Evolutionary conservation across 2,888 invertebrate genomes (phyloP), one percentile per base, ranked within the genome.

Genomic region (Drepana falcataria): DNA sequence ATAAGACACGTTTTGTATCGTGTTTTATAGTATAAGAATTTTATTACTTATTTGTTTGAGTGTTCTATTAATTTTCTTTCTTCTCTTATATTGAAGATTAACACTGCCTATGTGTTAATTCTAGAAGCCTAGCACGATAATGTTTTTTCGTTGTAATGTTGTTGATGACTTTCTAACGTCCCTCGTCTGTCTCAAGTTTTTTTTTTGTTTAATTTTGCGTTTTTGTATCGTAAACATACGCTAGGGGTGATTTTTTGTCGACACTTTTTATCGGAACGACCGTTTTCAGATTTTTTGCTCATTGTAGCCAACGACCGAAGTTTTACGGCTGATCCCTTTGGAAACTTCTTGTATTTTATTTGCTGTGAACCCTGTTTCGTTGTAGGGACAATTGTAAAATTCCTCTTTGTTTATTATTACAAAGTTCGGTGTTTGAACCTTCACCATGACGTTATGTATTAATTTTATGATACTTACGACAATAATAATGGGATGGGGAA

Each of bases 271-370:
- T 61, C 53, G 56, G 54, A 64, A 53, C 60, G 58, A 67, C 62
- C 68, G 57, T 63, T 67, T 44, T 56, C 41, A 59, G 52, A 49
- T 69, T 74, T 73, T 78, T 76, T 74, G 62, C 55, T 59, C 61
- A 55, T 68, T 68, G 60, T 64, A 65, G 55, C 61, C 65, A 69
- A 66, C 57, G 63, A 55, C 57, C 59, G 52, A 58, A 67, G 56
- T 71, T 77, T 77, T 75, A 74, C 59, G 66, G 70, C 60, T 54
- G 66, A 65, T 72, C 71, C 71, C 65, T 75, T 76, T 66, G 71
- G 65, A 67, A 60, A 58, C 63, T 6, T 9, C 40, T 40, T 4
- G 40, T 56, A 63, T 71, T 74, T 69, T 68, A 68, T 69, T 68
- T 66, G 59, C 64, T 66, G 59, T 65, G 64, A 63, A 65, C 60